A percentile compares a stretch with the other conserved stretches of the same genome.
Evolutionary conservation across 1,140 invertebrate species (phyloP).

Genomic region (Leptinotarsa defecta): DNA sequence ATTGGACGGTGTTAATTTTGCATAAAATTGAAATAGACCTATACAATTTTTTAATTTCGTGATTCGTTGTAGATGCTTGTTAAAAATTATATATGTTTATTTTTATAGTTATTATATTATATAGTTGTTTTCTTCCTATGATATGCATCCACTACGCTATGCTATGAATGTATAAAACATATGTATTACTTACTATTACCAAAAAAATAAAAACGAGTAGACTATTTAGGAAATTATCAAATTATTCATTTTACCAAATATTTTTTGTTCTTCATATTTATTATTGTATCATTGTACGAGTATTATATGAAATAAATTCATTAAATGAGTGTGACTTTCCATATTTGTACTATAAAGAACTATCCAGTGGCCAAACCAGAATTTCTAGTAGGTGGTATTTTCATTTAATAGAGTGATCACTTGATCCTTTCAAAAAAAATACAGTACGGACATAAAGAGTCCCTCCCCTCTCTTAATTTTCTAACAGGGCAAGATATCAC

Average conservation of each 20-base stretch:
- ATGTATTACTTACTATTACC: slow-evolving; percentile 38
- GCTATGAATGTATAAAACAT: slow-evolving; percentile 48
- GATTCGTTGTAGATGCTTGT: slow-evolving; percentile 40
- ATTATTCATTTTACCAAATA: slow-evolving; percentile 38
- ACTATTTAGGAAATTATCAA: slow-evolving; percentile 44
- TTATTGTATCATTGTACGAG: slow-evolving; percentile 49
- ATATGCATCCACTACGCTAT: slow-evolving; percentile 41
- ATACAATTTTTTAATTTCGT: slow-evolving; percentile 6
- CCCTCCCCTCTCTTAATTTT: too few relatives aligned
- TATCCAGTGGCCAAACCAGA: too few relatives aligned
- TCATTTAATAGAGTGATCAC: too few relatives aligned
- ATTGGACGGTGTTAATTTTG: neutral
- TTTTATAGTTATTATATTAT: slow-evolving; percentile 33
- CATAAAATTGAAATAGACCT: neutral
- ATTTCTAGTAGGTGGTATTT: too few relatives aligned
- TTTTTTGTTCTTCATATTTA: slow-evolving; percentile 33
- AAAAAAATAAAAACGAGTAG: slow-evolving; percentile 37
- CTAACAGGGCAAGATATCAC: too few relatives aligned
- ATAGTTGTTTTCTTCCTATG: slow-evolving; percentile 34
- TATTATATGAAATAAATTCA: slow-evolving; percentile 44
- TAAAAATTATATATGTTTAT: slow-evolving; percentile 37
- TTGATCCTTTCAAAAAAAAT: too few relatives aligned
- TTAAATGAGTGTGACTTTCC: neutral
- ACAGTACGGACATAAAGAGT: too few relatives aligned
- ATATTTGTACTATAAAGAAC: too few relatives aligned